Conservation (phyloP, 2,113 vertebrate species). For the Oxyura jamaicensis region DNA sequence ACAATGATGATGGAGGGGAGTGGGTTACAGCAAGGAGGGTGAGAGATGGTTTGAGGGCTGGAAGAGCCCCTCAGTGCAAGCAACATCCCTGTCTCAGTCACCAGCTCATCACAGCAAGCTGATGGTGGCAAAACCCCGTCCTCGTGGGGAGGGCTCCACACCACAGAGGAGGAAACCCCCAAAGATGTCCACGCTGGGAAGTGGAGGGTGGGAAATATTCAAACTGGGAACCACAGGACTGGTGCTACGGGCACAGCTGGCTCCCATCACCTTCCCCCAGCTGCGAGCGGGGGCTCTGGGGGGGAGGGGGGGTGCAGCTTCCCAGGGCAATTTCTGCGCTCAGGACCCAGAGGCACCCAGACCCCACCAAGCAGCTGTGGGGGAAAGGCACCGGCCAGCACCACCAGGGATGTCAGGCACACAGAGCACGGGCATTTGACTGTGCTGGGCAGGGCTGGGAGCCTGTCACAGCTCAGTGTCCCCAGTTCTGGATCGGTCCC, state of each 20-base stretch:
- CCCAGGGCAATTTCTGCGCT: not conserved
- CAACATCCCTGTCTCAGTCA: not conserved
- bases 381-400: not conserved
- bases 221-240: not conserved
- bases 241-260: not conserved
- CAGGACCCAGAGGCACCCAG: not conserved
- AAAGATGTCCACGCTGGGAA: not conserved
- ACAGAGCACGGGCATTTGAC: not conserved
- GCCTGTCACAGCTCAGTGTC: not conserved
- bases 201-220: not conserved
- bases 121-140: not conserved
- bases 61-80: not conserved
- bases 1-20: not conserved
- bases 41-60: not conserved
- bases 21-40: accelerated
- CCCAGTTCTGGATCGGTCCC: not conserved
- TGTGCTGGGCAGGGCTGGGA: not conserved
- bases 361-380: not conserved
- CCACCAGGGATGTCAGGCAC: not conserved
- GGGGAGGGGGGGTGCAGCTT: not conserved
- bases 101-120: not conserved
- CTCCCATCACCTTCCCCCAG: not conserved
- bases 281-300: no score
- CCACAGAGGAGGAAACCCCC: not conserved
- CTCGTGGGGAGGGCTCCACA: not conserved